Base-by-base conservation (phyloP, 2,888 invertebrate species). In the Prosopocoilus inquinatus region DNA sequence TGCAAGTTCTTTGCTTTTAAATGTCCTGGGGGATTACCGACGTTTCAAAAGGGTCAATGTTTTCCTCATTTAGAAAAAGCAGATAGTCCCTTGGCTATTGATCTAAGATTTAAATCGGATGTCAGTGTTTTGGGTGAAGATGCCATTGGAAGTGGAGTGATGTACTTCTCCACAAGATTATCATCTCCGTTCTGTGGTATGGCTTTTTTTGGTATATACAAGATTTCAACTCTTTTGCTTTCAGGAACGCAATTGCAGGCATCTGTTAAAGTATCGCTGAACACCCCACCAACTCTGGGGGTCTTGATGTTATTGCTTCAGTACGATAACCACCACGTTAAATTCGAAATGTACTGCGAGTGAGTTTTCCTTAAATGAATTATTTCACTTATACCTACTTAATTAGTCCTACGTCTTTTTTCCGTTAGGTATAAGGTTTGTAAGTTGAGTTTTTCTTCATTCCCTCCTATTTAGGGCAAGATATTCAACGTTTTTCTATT, bases 1-100 rank as follows among this genome's bases (percentile, higher is more conserved):
- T 83, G 83, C 66, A 76, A 78, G 63, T 84, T 84, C 63, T 72
- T 71, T 2, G 80, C 81, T 1, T 84, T 79, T 71, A 80, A 79
- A 11, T 84, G 84, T 66, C 75, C 77, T 8, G 78, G 78, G 41
- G 82, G 83, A 2, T 70, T 76, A 45, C 71, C 70, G 5, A 76
- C 80, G 7, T 84, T 79, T 62, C 69, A 75, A n/a, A 74, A 71
- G 35, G 84, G 83, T 1, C 70, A 75, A 35, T 84, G 84, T 63
- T 84, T 83, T 61, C 82, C 82, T 1, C 64, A 67, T 41, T 67
- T 76, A 34, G 67, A 71, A 4, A 67, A 69, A 13, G 70, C 71
- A 60, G 70, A 55, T 3, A 72, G 73, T 35, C 67, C 75, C 4
- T 50, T 70, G 7, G 62, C 66, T 3, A 57, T 74, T 9, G 68